Evolutionary conservation across 30 jellyfish, hydroid and myxozoan genomes (phyloP).

Genomic region (Turritopsis rubra): DNA sequence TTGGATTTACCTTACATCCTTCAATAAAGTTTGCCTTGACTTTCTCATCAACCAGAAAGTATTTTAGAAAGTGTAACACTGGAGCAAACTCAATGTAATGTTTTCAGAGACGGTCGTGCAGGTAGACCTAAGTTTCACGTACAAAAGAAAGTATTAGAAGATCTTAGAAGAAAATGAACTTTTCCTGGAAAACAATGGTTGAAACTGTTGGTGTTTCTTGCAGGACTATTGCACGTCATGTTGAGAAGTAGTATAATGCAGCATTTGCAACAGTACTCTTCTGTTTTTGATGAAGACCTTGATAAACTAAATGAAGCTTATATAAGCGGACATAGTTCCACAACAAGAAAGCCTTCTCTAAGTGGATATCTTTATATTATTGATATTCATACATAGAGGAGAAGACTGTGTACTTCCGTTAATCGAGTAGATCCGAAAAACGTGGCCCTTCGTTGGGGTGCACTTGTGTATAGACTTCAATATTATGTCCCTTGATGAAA

Average conservation of each 20-base stretch:
- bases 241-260: background rate
- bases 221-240: background rate
- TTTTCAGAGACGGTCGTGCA: too few relatives aligned
- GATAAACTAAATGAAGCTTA: constrained; percentile 20
- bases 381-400: constrained; percentile 23
- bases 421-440: constrained; percentile 31
- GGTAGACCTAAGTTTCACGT: constrained; percentile 3
- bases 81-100: too few relatives aligned
- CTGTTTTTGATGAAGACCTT: constrained; percentile 12
- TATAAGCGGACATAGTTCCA: constrained; percentile 15
- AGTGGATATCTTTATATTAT: constrained; percentile 27
- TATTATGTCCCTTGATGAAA: constrained; percentile 46
- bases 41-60: too few relatives aligned
- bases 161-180: background rate
- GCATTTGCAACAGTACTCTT: background rate
- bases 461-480: background rate
- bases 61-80: too few relatives aligned
- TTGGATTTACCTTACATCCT: too few relatives aligned
- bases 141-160: background rate
- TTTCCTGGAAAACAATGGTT: background rate
- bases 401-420: constrained; percentile 14
- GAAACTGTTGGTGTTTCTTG: background rate
- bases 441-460: constrained; percentile 35
- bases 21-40: too few relatives aligned
- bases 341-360: constrained; percentile 33